Evolutionary conservation across 2,797 vertebrate species (phyloP).

Genomic region (Pteronotus mesoamericanus): DNA sequence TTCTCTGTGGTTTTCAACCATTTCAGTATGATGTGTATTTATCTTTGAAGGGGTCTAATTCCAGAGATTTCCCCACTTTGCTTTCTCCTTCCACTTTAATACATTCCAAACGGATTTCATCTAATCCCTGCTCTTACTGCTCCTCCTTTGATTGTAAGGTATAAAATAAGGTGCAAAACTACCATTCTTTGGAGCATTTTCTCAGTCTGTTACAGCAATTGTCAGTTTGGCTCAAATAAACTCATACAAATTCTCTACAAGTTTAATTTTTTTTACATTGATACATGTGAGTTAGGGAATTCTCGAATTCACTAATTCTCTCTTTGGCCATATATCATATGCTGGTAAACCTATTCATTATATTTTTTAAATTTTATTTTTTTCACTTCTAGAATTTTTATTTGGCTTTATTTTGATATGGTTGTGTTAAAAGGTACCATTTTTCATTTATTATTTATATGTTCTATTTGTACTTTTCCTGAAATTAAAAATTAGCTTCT

Average conservation of each 20-base stretch:
- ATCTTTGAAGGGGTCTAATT: background rate
- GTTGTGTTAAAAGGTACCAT: background rate
- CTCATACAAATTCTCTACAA: no score
- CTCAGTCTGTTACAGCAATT: no score
- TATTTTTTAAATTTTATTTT: background rate
- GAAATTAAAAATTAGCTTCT: background rate
- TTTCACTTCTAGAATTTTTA: background rate
- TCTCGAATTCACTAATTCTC: background rate
- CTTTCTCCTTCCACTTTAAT: no score
- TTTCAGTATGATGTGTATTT: background rate
- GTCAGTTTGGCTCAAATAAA: no score
- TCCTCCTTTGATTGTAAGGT: no score
- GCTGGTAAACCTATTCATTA: background rate
- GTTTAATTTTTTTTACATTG: background rate
- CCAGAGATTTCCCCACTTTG: no score
- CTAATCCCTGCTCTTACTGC: no score
- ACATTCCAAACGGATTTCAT: no score
- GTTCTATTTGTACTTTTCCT: background rate
- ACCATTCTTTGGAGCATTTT: no score
- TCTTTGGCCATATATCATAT: background rate
- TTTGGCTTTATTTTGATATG: background rate
- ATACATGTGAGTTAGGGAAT: background rate
- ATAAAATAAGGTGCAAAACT: no score
- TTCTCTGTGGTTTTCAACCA: background rate
- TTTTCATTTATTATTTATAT: background rate